These are phyloP conservation scores for Saxidomus purpurata DNA, from an alignment of 1,140 invertebrate genomes.

Conservation along the genomic window DNA sequence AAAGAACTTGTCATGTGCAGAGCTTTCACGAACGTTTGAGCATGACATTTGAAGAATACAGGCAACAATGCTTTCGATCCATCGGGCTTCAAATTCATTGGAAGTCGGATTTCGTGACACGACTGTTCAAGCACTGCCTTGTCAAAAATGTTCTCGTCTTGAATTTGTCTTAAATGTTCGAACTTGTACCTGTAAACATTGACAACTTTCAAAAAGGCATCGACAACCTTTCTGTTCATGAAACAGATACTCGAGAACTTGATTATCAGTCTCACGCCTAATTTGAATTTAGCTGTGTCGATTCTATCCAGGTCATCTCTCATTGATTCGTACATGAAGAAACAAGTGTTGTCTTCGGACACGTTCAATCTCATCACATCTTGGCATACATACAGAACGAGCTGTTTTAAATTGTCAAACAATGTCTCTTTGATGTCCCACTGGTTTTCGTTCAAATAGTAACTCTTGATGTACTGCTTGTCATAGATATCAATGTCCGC, in stretches of 20 bases:
- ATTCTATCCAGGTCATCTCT: slow-evolving; percentile 7
- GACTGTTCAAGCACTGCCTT: background rate
- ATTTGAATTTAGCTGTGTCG: background rate
- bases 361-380: background rate
- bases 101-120: slow-evolving; percentile 16
- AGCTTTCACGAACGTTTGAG: too few relatives aligned
- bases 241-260: too few relatives aligned
- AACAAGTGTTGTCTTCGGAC: background rate
- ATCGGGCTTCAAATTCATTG: slow-evolving; percentile 33
- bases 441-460: slow-evolving; percentile 4
- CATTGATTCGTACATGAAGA: slow-evolving; percentile 20
- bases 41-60: slow-evolving; percentile 6
- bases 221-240: too few relatives aligned
- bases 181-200: background rate
- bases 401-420: background rate
- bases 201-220: background rate
- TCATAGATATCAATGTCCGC: slow-evolving; percentile 34
- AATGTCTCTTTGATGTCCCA: background rate
- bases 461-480: background rate
- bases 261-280: background rate
- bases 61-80: slow-evolving; percentile 12
- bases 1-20: too few relatives aligned
- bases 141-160: slow-evolving; percentile 27
- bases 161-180: background rate
- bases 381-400: too few relatives aligned